Evolutionary conservation across 2,888 invertebrate genomes (phyloP).

Genomic region (Protodeltote pygarga): DNA sequence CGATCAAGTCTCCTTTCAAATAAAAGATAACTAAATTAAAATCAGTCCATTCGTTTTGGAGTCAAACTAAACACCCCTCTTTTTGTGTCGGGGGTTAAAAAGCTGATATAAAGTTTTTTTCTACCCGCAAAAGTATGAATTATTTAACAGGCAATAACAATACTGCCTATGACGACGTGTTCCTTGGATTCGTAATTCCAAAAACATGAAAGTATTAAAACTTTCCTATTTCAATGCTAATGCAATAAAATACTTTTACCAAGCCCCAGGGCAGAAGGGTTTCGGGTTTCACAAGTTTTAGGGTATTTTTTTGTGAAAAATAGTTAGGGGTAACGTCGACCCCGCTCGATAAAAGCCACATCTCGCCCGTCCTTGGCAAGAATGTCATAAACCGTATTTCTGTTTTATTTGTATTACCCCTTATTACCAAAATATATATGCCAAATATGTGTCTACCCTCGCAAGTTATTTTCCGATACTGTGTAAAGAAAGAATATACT

Average conservation of each 20-base stretch:
- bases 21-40: no score
- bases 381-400: slow-evolving; percentile 13
- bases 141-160: no score
- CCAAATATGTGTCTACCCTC: slow-evolving; percentile 22
- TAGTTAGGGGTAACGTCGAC: slow-evolving; percentile 4
- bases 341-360: slow-evolving; percentile 14
- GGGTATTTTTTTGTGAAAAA: slow-evolving; percentile 21
- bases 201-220: slow-evolving; percentile 1
- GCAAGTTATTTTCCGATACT: slow-evolving; percentile 14
- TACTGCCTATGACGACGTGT: no score
- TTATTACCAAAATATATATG: slow-evolving; percentile 32
- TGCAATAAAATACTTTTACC: slow-evolving; percentile 41
- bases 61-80: no score
- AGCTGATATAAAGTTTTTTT: no score
- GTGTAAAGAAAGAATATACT: slow-evolving; percentile 14
- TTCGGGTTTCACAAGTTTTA: slow-evolving; percentile 18
- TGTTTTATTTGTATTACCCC: slow-evolving; percentile 33
- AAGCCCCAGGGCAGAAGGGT: slow-evolving; percentile 23
- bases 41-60: no score
- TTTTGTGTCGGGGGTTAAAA: no score
- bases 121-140: no score
- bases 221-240: slow-evolving; percentile 33
- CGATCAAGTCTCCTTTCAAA: no score
- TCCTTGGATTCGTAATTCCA: slow-evolving; percentile 1
- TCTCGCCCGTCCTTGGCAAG: slow-evolving; percentile 4